These are phyloP conservation scores for Crambe crambe DNA, from an alignment of 37 sponge, comb jelly and placozoan genomes.

Conservation along the genomic window DNA sequence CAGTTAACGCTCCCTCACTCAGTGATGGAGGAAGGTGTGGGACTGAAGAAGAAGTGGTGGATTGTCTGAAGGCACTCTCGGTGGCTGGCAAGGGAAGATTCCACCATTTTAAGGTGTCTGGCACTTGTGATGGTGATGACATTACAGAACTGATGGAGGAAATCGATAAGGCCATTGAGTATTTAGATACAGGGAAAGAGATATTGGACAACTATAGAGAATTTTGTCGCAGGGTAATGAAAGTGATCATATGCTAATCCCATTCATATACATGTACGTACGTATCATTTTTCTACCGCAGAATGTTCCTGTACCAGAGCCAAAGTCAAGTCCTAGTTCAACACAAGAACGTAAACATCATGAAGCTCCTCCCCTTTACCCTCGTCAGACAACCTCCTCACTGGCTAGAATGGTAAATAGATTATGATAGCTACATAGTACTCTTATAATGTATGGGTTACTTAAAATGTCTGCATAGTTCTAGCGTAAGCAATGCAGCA, in stretches of 20 bases:
- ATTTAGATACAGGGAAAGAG: slow-evolving; percentile 6
- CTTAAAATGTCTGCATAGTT: too few species aligned
- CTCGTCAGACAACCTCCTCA: slow-evolving; percentile 32
- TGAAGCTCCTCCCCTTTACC: slow-evolving; percentile 27
- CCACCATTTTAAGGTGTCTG: slow-evolving; percentile 47
- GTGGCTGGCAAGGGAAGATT: slow-evolving; percentile 38
- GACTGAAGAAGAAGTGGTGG: slow-evolving; percentile 17
- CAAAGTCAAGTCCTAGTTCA: background rate
- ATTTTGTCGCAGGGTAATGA: slow-evolving; percentile 36
- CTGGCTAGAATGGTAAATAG: slow-evolving; percentile 44
- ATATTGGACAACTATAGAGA: slow-evolving; percentile 34
- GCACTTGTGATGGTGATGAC: slow-evolving; percentile 26
- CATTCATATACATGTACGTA: too few species aligned
- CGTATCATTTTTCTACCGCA: too few species aligned
- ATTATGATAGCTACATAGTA: background rate
- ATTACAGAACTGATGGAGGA: slow-evolving; percentile 25
- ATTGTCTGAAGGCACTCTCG: slow-evolving; percentile 11
- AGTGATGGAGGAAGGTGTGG: slow-evolving; percentile 32
- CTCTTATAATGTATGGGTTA: too few species aligned
- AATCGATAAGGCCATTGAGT: background rate
- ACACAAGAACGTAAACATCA: background rate
- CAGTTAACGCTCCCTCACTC: background rate
- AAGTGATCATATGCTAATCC: too few species aligned
- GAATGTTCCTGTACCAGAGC: slow-evolving; percentile 29
- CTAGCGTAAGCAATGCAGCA: too few species aligned